Evolutionary conservation across 2,113 vertebrate genomes (phyloP).

Genomic region (Ammospiza caudacuta): DNA sequence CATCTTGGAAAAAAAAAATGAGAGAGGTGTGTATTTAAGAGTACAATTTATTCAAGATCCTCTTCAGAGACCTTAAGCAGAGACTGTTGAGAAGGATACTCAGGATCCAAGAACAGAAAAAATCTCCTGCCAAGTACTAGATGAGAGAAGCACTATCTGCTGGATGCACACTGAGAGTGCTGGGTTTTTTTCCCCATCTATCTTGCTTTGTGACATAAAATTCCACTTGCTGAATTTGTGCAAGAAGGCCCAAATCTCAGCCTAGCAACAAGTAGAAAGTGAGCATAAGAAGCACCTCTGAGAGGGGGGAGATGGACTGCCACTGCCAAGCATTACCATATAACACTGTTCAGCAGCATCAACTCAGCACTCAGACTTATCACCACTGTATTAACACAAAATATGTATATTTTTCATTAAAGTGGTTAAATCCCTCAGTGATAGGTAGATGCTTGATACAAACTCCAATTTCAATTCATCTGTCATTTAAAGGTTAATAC

Average conservation of each 20-base stretch:
- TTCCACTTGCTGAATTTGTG: neutral
- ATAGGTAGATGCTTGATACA: neutral
- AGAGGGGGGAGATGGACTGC: neutral
- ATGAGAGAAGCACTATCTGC: neutral
- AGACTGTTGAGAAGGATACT: neutral
- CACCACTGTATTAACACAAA: neutral
- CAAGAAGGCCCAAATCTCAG: neutral
- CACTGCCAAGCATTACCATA: neutral
- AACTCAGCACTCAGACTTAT: neutral
- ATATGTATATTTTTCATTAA: neutral
- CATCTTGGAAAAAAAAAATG: neutral
- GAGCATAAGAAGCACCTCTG: neutral
- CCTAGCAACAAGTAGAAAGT: neutral
- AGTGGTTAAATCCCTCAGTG: neutral
- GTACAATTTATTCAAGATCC: neutral
- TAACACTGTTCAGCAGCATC: neutral
- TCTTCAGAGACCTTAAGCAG: neutral
- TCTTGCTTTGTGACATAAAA: neutral
- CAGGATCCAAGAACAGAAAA: neutral
- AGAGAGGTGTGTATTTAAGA: neutral
- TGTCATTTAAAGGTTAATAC: neutral
- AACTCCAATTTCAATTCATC: neutral
- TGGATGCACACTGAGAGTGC: neutral
- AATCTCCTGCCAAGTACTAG: neutral
- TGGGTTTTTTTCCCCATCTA: rapidly evolving